These are phyloP conservation scores for Xylophagus ater DNA, from an alignment of 2,888 invertebrate genomes.

Conservation along the genomic window DNA sequence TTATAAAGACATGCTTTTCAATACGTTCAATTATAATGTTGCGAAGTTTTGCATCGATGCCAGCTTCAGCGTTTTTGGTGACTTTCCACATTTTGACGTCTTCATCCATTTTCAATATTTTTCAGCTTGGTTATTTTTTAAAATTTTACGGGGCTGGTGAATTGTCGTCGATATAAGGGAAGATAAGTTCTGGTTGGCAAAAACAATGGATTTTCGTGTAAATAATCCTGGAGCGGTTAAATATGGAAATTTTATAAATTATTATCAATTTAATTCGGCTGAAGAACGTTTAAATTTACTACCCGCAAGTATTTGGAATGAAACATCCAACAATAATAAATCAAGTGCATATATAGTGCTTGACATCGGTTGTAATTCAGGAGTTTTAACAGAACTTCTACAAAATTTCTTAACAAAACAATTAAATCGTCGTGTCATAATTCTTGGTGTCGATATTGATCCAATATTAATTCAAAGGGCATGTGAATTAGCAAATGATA, in stretches of 20 bases:
- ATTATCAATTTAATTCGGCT: slow-evolving; percentile 69
- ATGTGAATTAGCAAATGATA: slow-evolving; percentile 34
- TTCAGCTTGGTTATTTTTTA: no score
- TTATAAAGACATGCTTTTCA: no score
- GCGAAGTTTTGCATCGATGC: no score
- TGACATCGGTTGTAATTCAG: slow-evolving; percentile 71
- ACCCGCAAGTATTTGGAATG: slow-evolving; percentile 35
- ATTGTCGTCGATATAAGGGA: no score
- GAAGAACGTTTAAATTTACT: slow-evolving; percentile 54
- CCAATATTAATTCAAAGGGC: slow-evolving; percentile 57
- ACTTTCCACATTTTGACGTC: no score
- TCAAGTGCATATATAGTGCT: slow-evolving; percentile 43
- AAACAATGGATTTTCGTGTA: slow-evolving; percentile 27
- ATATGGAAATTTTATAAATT: slow-evolving; percentile 78
- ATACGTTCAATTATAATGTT: no score
- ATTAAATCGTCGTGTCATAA: slow-evolving; percentile 18
- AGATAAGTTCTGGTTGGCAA: no score
- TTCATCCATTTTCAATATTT: no score
- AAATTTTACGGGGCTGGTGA: no score
- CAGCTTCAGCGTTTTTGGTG: no score
- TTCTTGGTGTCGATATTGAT: slow-evolving; percentile 67
- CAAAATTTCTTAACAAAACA: slow-evolving; percentile 40
- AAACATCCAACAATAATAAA: slow-evolving; percentile 24
- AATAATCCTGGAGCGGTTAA: slow-evolving; percentile 65
- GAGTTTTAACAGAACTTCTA: slow-evolving; percentile 56